These are phyloP conservation scores for Drosophila bunnanda DNA, from an alignment of 2,888 invertebrate species.

Conservation along the genomic window DNA sequence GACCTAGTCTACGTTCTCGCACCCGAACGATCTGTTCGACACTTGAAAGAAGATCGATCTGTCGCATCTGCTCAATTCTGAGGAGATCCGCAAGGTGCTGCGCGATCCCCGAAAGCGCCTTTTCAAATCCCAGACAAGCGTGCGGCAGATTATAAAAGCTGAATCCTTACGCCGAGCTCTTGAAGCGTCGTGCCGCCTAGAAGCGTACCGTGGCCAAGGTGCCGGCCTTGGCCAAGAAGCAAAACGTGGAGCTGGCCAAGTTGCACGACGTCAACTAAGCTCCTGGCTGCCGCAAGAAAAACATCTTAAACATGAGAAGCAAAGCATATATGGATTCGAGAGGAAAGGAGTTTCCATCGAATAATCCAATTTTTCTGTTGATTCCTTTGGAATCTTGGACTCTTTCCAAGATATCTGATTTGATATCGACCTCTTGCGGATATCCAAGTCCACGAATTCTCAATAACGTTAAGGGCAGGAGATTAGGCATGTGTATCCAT, in stretches of 20 bases:
- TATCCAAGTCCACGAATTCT: no score
- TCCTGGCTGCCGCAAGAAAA: conserved; percentile 83
- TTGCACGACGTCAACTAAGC: conserved; percentile 83
- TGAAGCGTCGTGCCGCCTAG: conserved; percentile 92
- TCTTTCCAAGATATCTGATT: no score
- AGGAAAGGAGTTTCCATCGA: no score
- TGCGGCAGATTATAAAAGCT: conserved; percentile 93
- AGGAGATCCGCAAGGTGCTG: conserved; percentile 97
- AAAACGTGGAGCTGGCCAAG: conserved; percentile 85
- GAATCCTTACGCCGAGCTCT: conserved; percentile 97
- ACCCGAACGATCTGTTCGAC: conserved; percentile 96
- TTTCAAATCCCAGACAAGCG: conserved; percentile 96
- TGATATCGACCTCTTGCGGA: no score
- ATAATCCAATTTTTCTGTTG: no score
- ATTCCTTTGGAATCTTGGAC: no score
- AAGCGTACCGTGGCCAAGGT: conserved; percentile 88
- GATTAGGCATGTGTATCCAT: no score
- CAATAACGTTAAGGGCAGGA: no score
- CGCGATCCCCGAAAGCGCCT: conserved; percentile 93
- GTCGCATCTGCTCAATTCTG: conserved; percentile 95
- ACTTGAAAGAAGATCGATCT: conserved; percentile 98
- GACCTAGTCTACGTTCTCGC: conserved; percentile 98
- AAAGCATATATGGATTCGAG: no score
- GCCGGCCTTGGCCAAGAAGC: conserved; percentile 89
- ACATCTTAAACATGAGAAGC: no score